Evolutionary conservation across 2,797 vertebrate species (phyloP).

Genomic region (Oceanodroma leucorhoa): DNA sequence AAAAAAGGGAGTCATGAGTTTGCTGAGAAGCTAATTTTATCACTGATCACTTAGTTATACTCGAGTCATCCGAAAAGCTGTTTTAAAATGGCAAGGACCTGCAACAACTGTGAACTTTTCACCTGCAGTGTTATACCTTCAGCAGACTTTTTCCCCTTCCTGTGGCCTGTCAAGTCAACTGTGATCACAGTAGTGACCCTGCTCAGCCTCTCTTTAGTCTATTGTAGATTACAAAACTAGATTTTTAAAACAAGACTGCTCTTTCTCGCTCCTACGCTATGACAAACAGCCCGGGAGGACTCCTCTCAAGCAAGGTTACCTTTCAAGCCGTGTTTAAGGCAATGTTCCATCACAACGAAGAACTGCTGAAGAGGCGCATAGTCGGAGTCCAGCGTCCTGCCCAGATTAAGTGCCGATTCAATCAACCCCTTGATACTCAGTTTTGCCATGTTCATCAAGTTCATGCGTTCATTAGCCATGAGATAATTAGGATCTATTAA

Average conservation of each 20-base stretch:
- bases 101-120: accelerated
- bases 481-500: constrained; percentile 95
- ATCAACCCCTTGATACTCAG: constrained; percentile 98
- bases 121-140: neutral
- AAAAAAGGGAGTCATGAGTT: neutral
- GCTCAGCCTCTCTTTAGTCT: neutral
- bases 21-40: neutral
- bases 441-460: constrained; percentile 99
- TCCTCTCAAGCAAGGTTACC: constrained; percentile 67
- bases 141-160: neutral
- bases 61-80: accelerated
- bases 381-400: constrained; percentile 94
- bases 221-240: accelerated
- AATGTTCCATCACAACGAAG: constrained; percentile 99
- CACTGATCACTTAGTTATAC: accelerated
- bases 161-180: accelerated
- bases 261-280: accelerated
- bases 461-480: constrained; percentile 96
- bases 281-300: accelerated
- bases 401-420: constrained; percentile 94
- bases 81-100: neutral
- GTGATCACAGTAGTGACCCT: accelerated
- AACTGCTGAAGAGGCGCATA: constrained; percentile 98
- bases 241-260: accelerated
- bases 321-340: constrained; percentile 96